Evolutionary conservation across 1,140 invertebrate genomes (phyloP).

Genomic region (Formica selysi): DNA sequence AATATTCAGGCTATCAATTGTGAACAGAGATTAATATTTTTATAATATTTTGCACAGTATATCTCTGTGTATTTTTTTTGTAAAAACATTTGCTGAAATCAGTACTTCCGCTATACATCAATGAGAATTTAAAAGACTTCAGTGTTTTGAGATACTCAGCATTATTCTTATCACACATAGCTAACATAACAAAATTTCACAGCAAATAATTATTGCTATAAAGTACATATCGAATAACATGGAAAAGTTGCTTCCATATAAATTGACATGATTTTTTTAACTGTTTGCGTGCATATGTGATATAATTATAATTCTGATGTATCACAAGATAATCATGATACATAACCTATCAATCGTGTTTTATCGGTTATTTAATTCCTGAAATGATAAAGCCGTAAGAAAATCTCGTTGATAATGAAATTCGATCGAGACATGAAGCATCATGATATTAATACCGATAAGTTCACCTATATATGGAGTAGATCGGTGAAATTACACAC

Average conservation of each 20-base stretch:
- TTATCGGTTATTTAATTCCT: not conserved
- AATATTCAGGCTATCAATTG: not conserved
- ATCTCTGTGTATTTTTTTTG: not conserved
- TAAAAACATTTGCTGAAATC: conserved; percentile 35
- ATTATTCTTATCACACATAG: conserved; percentile 15
- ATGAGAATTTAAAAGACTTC: no score
- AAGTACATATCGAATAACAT: not conserved
- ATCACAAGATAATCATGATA: not conserved
- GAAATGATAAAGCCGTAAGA: not conserved
- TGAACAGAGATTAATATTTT: conserved; percentile 20
- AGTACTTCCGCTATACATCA: not conserved
- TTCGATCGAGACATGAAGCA: not conserved
- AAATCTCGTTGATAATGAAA: not conserved
- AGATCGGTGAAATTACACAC: not conserved
- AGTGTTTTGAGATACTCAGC: conserved; percentile 5
- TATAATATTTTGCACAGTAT: conserved; percentile 4
- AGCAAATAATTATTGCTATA: not conserved
- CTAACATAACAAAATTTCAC: not conserved
- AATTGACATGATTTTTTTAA: not conserved
- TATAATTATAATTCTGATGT: not conserved
- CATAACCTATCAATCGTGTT: conserved; percentile 31
- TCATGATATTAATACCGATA: not conserved
- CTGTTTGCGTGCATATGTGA: not conserved
- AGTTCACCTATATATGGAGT: not conserved
- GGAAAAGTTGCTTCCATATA: not conserved